Conservation (phyloP, 2,113 vertebrate genomes). For the Caranx melampygus region DNA sequence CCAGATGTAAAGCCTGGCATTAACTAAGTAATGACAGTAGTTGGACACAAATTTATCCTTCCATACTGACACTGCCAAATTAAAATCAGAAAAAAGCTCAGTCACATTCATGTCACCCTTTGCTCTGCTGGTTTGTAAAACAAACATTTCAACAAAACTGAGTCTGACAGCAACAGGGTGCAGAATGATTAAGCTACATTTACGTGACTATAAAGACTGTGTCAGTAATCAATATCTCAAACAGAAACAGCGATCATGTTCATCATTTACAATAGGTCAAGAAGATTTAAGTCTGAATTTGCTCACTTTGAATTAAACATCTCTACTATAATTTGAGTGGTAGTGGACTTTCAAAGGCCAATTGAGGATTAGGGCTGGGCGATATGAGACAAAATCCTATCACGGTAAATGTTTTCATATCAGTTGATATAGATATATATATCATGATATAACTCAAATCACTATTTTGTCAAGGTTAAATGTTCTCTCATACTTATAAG, state of each 20-base stretch:
- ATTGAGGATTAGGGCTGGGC: too few relatives aligned
- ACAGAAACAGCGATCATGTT: not conserved
- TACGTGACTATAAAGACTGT: not conserved
- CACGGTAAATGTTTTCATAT: too few relatives aligned
- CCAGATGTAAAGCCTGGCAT: slow-evolving; percentile 21
- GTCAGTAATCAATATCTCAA: not conserved
- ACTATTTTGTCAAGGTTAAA: too few relatives aligned
- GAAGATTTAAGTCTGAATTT: slow-evolving; percentile 18
- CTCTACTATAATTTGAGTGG: not conserved
- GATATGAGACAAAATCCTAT: too few relatives aligned
- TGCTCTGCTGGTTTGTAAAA: not conserved
- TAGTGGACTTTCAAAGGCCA: too few relatives aligned
- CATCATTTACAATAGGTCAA: not conserved
- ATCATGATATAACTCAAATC: too few relatives aligned
- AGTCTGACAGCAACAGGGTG: not conserved
- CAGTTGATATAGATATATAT: too few relatives aligned
- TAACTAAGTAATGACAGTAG: not conserved
- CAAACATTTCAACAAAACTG: slow-evolving; percentile 1
- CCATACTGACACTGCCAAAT: not conserved
- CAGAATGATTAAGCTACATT: slow-evolving; percentile 1
- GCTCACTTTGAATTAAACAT: slow-evolving; percentile 40
- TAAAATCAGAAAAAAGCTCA: not conserved
- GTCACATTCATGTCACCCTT: not conserved
- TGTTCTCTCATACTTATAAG: too few relatives aligned
- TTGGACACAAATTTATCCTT: slow-evolving; percentile 10